Evolutionary conservation across 92 coral and sea anemone genomes (phyloP).

Genomic region (Porites evermanni): DNA sequence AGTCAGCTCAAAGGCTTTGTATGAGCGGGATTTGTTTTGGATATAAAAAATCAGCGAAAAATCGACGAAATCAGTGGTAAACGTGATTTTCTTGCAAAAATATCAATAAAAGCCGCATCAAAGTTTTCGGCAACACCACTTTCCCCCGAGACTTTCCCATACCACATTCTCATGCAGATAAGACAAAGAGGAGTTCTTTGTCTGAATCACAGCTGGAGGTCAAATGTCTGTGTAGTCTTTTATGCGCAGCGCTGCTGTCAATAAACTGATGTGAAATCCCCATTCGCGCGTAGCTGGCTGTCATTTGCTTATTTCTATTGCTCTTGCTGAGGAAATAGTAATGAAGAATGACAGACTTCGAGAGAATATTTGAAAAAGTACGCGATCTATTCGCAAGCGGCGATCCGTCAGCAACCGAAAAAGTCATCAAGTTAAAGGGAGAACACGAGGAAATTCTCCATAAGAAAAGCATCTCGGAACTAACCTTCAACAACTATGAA

Average conservation of each 20-base stretch:
- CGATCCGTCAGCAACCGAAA: constrained; percentile 27
- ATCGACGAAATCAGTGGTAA: background rate
- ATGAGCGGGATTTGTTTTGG: too few species aligned
- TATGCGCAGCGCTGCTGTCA: background rate
- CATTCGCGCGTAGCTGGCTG: too few species aligned
- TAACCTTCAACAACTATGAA: constrained; percentile 6
- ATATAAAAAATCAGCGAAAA: too few species aligned
- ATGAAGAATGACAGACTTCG: constrained; percentile 22
- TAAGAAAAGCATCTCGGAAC: constrained; percentile 27
- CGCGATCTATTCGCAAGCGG: constrained; percentile 27
- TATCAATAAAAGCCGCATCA: background rate
- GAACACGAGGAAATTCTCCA: constrained; percentile 48
- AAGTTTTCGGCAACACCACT: too few species aligned
- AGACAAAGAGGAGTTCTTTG: too few species aligned
- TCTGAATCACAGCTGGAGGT: too few species aligned
- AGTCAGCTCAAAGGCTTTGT: too few species aligned
- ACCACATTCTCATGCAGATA: too few species aligned
- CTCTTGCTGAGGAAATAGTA: background rate
- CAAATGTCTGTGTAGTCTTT: too few species aligned
- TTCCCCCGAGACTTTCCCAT: too few species aligned
- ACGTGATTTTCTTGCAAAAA: constrained; percentile 16
- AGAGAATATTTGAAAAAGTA: constrained; percentile 24
- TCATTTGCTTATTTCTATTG: too few species aligned
- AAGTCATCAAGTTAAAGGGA: constrained; percentile 26
- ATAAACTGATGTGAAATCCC: background rate